A percentile compares a stretch with the other conserved stretches of the same genome.
Conservation (phyloP, 2,888 invertebrate genomes). For the Latheticus oryzae region DNA sequence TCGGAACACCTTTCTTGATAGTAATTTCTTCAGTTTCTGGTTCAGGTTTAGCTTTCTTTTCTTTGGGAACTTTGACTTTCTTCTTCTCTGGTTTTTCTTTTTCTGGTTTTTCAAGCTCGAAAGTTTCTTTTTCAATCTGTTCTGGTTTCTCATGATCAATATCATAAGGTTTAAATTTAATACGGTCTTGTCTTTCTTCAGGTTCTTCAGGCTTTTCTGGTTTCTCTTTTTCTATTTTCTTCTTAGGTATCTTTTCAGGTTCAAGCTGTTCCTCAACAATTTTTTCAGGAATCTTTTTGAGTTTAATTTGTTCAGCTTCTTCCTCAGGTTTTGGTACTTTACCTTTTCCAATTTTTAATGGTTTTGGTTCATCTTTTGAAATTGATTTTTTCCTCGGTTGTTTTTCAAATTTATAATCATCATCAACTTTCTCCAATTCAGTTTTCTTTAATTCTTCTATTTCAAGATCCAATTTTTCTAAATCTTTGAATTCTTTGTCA, state of each 20-base stretch:
- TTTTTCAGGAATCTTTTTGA: conserved; percentile 64
- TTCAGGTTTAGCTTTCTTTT: conserved; percentile 63
- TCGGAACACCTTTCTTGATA: conserved; percentile 50
- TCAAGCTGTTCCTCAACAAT: conserved; percentile 54
- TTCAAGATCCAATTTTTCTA: conserved; percentile 66
- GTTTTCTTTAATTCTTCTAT: conserved; percentile 63
- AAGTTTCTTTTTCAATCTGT: conserved; percentile 58
- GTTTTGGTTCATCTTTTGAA: conserved; percentile 51
- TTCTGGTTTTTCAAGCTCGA: conserved; percentile 57
- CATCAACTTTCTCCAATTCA: conserved; percentile 61
- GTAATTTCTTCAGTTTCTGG: conserved; percentile 43
- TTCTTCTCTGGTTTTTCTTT: conserved; percentile 56
- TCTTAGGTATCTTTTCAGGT: conserved; percentile 43
- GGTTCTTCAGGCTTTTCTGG: conserved; percentile 37
- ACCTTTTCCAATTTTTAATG: conserved; percentile 60
- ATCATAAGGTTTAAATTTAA: conserved; percentile 63
- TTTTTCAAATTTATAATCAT: conserved; percentile 54
- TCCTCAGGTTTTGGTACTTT: conserved; percentile 60
- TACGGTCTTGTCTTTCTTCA: conserved; percentile 55
- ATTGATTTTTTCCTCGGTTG: conserved; percentile 49
- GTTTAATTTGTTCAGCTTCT: conserved; percentile 55
- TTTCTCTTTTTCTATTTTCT: conserved; percentile 53
- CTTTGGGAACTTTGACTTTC: conserved; percentile 52
- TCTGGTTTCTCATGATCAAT: conserved; percentile 61
- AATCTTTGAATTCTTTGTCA: conserved; percentile 61